A percentile compares a stretch with the other conserved stretches of the same genome.
phyloP scores from a whole-genome alignment of 2,113 vertebrate genomes.

The Channa maculata region DNA sequence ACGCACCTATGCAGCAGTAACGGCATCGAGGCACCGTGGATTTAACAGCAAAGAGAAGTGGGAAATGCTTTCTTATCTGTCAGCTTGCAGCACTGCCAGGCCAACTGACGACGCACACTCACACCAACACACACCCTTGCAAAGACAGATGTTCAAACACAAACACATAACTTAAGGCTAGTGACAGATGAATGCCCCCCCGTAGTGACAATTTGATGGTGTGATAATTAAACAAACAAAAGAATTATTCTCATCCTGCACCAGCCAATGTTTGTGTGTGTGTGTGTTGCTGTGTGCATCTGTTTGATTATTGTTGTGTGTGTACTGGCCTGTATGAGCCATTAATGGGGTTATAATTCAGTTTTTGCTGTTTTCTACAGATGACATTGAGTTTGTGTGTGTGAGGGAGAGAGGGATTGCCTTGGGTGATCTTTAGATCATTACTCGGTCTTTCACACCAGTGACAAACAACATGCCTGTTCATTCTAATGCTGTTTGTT shows the following conservation, averaged over 20 bases:
- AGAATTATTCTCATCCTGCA: slow-evolving; percentile 44
- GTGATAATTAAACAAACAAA: slow-evolving; percentile 61
- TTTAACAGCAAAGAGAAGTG: slow-evolving; percentile 20
- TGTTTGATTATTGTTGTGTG: slow-evolving; percentile 18
- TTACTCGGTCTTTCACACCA: not conserved
- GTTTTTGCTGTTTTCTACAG: slow-evolving; percentile 31
- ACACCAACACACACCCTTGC: not conserved
- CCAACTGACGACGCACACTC: slow-evolving; percentile 33
- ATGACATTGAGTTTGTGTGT: slow-evolving; percentile 1
- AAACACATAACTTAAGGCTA: slow-evolving; percentile 32
- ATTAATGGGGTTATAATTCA: slow-evolving; percentile 45
- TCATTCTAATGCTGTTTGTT: slow-evolving; percentile 15
- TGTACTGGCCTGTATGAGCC: slow-evolving; percentile 9
- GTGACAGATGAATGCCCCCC: slow-evolving; percentile 38
- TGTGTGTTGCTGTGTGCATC: slow-evolving; percentile 18
- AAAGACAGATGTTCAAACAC: slow-evolving; percentile 2
- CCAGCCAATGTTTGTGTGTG: slow-evolving; percentile 30
- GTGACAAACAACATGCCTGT: not conserved
- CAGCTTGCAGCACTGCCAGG: slow-evolving; percentile 41
- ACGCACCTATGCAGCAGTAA: slow-evolving; percentile 4
- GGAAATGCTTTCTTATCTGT: slow-evolving; percentile 43
- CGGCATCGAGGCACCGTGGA: slow-evolving; percentile 2
- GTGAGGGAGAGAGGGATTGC: not conserved
- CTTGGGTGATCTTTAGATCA: slow-evolving; percentile 10
- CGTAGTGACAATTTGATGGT: slow-evolving; percentile 41